A percentile compares a stretch with the other conserved stretches of the same genome.
phyloP scores from a whole-genome alignment of 2,113 vertebrate genomes.

The Mastomys natalensis region DNA sequence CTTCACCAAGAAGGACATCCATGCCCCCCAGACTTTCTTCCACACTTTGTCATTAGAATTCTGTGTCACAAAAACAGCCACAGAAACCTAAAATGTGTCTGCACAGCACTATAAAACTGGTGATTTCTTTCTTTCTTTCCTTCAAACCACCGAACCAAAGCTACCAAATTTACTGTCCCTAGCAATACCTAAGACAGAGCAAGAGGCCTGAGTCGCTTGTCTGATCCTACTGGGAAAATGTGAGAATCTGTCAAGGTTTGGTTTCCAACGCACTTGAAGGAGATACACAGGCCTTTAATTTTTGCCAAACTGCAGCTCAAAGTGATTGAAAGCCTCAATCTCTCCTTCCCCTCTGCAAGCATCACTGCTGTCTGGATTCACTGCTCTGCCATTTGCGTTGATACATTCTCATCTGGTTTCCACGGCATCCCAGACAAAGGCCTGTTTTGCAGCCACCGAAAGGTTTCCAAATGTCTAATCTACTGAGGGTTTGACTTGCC shows the following conservation, averaged over 20 bases:
- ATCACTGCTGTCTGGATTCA: not conserved
- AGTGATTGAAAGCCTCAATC: not conserved
- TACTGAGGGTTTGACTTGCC: not conserved
- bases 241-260: not conserved
- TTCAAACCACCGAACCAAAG: not conserved
- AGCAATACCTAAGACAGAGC: not conserved
- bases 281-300: not conserved
- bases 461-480: not conserved
- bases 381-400: not conserved
- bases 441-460: not conserved
- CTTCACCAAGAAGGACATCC: not conserved
- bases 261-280: not conserved
- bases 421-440: not conserved
- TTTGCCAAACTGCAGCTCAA: conserved; percentile 25
- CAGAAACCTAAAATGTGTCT: not conserved
- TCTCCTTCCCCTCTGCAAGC: not conserved
- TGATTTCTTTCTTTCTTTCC: conserved; percentile 34
- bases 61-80: not conserved
- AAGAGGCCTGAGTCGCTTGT: not conserved
- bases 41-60: conserved; percentile 12
- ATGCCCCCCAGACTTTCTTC: not conserved
- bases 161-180: not conserved
- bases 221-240: not conserved
- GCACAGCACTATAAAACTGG: not conserved
- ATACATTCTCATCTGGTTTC: not conserved